These are phyloP conservation scores for Etheostoma perlongum DNA, from an alignment of 2,797 vertebrate genomes.

Conservation along the genomic window DNA sequence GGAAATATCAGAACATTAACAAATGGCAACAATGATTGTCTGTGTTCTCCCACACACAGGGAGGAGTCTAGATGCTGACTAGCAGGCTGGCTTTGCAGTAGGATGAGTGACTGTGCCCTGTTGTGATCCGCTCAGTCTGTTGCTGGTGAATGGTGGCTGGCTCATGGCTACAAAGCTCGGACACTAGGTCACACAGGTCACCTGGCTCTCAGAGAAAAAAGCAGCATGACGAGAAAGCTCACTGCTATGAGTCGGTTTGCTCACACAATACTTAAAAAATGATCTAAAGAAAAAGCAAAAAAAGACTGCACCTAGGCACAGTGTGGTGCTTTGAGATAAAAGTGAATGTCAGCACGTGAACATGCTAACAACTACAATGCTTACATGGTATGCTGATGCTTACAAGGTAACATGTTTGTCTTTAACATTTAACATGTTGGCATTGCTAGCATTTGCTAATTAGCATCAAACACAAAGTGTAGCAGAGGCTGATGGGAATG, in stretches of 20 bases:
- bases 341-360: neutral
- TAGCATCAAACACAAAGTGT: neutral
- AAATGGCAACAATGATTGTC: constrained; percentile 64
- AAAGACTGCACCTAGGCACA: constrained; percentile 5
- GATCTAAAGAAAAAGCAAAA: constrained; percentile 19
- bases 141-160: constrained; percentile 56
- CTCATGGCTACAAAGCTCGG: constrained; percentile 57
- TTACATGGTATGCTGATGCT: neutral
- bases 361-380: constrained; percentile 4
- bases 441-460: neutral
- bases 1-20: constrained; percentile 65
- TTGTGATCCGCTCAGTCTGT: constrained; percentile 63
- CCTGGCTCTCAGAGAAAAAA: constrained; percentile 56
- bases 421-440: neutral
- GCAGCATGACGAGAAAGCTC: constrained; percentile 50
- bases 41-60: constrained; percentile 67
- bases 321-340: constrained; percentile 1
- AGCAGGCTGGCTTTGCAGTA: constrained; percentile 50
- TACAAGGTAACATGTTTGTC: too few relatives aligned
- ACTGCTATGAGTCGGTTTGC: constrained; percentile 32
- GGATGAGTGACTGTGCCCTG: constrained; percentile 47
- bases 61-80: constrained; percentile 57
- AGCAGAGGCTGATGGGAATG: neutral
- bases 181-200: constrained; percentile 62
- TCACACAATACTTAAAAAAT: constrained; percentile 18